Evolutionary conservation across 2,888 invertebrate genomes (phyloP).

Genomic region (Polydesmus complanatus): DNA sequence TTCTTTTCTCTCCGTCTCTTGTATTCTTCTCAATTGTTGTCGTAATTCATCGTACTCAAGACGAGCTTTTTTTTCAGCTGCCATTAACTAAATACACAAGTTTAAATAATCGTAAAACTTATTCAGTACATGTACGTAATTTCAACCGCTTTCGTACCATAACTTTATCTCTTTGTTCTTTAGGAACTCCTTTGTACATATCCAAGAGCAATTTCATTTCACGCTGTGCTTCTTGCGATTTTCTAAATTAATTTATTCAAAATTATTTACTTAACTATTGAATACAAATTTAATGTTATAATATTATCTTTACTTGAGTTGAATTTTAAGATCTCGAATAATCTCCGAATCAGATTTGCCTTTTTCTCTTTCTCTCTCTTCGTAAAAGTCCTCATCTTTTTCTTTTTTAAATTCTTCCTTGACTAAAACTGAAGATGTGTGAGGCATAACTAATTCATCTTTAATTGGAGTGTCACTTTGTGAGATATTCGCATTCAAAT

Average conservation of each 20-base stretch:
- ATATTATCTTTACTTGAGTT: constrained; percentile 82
- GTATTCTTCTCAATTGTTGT: constrained; percentile 32
- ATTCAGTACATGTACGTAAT: no score
- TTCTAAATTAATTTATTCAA: constrained; percentile 41
- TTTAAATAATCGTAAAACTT: no score
- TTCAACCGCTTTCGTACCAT: no score
- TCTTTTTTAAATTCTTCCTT: constrained; percentile 25
- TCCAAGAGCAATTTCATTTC: constrained; percentile 86
- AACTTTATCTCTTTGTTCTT: constrained; percentile 90
- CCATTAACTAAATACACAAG: constrained; percentile 45
- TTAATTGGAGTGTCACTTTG: constrained; percentile 12
- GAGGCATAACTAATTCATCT: not conserved
- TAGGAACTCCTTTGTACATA: constrained; percentile 95
- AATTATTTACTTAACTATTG: not conserved
- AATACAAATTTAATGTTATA: not conserved
- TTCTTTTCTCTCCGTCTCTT: constrained; percentile 84
- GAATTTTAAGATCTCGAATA: constrained; percentile 74
- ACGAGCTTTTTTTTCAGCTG: constrained; percentile 76
- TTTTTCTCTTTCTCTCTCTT: constrained; percentile 26
- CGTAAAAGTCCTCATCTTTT: constrained; percentile 26
- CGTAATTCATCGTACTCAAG: constrained; percentile 77
- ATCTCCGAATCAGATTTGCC: constrained; percentile 48
- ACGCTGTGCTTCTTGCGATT: constrained; percentile 81
- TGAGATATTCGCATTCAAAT: constrained; percentile 15
- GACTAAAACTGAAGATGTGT: constrained; percentile 21